Conservation (phyloP, 2,888 invertebrate species). For the Pristionchus japonicus region DNA sequence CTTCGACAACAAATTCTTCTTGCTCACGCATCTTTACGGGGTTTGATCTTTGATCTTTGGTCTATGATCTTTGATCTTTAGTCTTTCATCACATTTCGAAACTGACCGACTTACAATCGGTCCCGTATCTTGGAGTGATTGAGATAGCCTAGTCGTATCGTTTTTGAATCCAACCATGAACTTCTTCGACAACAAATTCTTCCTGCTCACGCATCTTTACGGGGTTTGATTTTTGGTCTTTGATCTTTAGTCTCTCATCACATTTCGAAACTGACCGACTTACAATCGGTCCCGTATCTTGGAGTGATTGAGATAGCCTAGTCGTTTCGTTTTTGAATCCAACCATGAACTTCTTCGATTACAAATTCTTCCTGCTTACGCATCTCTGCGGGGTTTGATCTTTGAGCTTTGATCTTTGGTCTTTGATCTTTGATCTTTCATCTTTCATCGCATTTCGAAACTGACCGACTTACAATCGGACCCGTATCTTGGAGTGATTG, state of each 20-base stretch:
- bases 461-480: no score
- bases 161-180: constrained; percentile 74
- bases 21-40: constrained; percentile 74
- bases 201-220: constrained; percentile 74
- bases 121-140: no score
- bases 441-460: no score
- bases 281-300: no score
- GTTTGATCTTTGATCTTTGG: constrained; percentile 51
- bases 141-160: no score
- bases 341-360: constrained; percentile 73
- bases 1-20: constrained; percentile 73
- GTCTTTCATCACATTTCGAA: background rate
- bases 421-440: background rate
- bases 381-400: constrained; percentile 71
- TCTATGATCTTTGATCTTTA: background rate
- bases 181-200: constrained; percentile 73
- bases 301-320: no score
- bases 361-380: constrained; percentile 73
- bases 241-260: background rate
- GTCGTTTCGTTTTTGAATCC: no score
- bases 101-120: no score
- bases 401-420: background rate
- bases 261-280: background rate
- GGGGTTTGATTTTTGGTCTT: constrained; percentile 58
- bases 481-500: no score